Percentiles rank a stretch among this genome's conserved stretches.
phyloP scores from a whole-genome alignment of 1,140 invertebrate species.

The Ganaspis sp. region DNA sequence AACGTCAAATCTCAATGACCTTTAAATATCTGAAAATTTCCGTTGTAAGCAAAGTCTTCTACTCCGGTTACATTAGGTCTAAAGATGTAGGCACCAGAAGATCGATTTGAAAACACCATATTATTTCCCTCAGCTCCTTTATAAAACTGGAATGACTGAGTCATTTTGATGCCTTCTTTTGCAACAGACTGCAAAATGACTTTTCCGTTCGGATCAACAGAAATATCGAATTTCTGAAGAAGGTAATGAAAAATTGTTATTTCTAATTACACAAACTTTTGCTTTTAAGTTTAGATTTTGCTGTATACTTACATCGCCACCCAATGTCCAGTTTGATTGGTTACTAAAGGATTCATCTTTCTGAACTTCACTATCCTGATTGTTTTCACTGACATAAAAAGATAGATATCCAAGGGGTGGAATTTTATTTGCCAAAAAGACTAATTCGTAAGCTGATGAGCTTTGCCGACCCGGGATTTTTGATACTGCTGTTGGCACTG shows the following conservation, averaged over 20 bases:
- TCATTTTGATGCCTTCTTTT: not conserved
- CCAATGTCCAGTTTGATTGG: too few relatives aligned
- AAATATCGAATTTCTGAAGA: not conserved
- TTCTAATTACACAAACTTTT: not conserved
- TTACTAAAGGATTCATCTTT: not conserved
- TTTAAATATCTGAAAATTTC: constrained; percentile 52
- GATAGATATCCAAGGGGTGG: constrained; percentile 82
- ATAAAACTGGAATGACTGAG: constrained; percentile 27
- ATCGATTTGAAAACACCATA: not conserved
- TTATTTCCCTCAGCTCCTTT: constrained; percentile 14
- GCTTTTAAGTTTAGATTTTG: not conserved
- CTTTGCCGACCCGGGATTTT: constrained; percentile 81
- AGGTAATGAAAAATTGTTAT: not conserved
- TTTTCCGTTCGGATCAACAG: not conserved
- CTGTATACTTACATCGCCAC: not conserved
- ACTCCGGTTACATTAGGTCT: constrained; percentile 4
- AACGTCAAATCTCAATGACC: constrained; percentile 43
- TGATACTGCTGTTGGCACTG: constrained; percentile 78
- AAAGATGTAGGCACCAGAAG: constrained; percentile 34
- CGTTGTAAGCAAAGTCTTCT: constrained; percentile 52
- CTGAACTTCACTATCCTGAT: not conserved
- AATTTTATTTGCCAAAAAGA: constrained; percentile 80
- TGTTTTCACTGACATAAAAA: constrained; percentile 75
- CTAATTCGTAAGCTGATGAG: constrained; percentile 79
- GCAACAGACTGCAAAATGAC: not conserved